phyloP scores from a whole-genome alignment of 2,888 invertebrate genomes.

The Lochmaea crataegi region DNA sequence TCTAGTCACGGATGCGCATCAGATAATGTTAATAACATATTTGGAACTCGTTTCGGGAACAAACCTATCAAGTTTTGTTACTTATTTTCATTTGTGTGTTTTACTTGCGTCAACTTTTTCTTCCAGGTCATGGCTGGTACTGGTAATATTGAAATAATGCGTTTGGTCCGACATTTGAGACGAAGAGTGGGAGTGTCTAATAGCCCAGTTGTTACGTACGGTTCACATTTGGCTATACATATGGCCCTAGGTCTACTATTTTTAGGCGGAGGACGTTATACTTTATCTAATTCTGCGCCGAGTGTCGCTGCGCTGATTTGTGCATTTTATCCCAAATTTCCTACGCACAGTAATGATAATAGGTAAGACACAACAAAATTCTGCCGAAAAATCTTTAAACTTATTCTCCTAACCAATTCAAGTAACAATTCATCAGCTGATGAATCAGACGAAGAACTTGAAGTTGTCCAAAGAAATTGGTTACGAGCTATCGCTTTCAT shows the following conservation, averaged over 20 bases:
- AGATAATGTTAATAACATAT: too few species aligned
- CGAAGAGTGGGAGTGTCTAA: conserved; percentile 80
- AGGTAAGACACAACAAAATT: conserved; percentile 68
- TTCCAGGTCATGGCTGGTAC: conserved; percentile 93
- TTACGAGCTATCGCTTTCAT: too few species aligned
- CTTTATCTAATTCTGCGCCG: conserved; percentile 82
- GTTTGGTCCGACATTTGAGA: conserved; percentile 86
- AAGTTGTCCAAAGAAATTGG: too few species aligned
- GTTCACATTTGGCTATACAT: conserved; percentile 94
- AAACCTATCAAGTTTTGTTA: too few species aligned
- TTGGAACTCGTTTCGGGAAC: too few species aligned
- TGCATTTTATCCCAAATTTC: conserved; percentile 97
- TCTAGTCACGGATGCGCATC: too few species aligned
- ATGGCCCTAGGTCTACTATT: conserved; percentile 94
- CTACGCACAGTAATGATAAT: conserved; percentile 96
- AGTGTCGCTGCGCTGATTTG: conserved; percentile 92
- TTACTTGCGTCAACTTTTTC: not conserved
- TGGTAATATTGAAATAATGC: conserved; percentile 85
- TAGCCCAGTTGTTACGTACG: conserved; percentile 83
- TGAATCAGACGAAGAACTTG: too few species aligned
- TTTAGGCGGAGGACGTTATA: conserved; percentile 92
- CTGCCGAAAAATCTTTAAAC: too few species aligned
- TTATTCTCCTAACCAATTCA: too few species aligned
- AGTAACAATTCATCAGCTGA: too few species aligned
- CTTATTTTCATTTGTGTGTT: not conserved